Percentiles rank a stretch among this genome's conserved stretches.
phyloP scores from a whole-genome alignment of 2,797 vertebrate species.

The Mormyrus proboscirostris region DNA sequence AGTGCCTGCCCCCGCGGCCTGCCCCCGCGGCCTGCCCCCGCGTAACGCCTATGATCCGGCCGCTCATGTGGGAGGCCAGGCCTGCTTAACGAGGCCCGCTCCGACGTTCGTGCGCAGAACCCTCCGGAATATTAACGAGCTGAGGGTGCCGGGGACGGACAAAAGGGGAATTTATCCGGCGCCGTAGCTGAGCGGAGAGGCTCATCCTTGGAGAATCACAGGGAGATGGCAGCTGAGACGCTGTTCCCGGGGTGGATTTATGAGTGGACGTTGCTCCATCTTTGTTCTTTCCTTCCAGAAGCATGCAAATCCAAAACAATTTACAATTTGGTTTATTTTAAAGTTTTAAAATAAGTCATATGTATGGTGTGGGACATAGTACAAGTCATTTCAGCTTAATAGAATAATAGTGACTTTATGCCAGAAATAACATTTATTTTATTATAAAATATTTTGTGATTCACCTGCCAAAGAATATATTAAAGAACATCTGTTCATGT shows the following conservation, averaged over 20 bases:
- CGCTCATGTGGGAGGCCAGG: neutral
- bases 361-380: neutral
- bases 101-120: neutral
- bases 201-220: neutral
- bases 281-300: neutral
- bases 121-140: conserved; percentile 21
- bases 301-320: neutral
- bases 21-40: neutral
- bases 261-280: neutral
- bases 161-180: conserved; percentile 15
- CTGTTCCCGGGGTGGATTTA: neutral
- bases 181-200: neutral
- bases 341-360: neutral
- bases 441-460: neutral
- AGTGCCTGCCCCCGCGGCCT: neutral
- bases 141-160: neutral
- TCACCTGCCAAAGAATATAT: neutral
- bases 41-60: neutral
- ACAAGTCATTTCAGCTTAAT: neutral
- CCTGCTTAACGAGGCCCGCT: neutral
- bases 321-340: neutral
- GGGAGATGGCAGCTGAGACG: neutral
- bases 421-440: neutral
- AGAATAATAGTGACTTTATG: neutral
- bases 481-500: neutral